Percentiles rank a stretch among this genome's conserved stretches.
Conservation (phyloP, 2,797 vertebrate species). For the Sebastes variabilis region DNA sequence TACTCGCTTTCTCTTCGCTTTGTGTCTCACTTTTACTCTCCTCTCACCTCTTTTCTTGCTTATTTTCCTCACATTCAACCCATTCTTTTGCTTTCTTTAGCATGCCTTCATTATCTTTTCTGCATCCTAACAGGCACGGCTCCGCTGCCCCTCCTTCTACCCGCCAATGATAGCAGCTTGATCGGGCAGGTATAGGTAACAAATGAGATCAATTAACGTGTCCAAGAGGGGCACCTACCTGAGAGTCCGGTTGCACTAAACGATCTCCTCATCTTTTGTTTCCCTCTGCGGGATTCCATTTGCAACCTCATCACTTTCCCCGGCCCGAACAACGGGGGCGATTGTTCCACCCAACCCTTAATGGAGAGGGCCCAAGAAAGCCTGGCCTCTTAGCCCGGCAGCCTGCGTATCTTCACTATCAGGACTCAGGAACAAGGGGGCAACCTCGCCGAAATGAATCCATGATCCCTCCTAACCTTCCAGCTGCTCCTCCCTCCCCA, state of each 20-base stretch:
- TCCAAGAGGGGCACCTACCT: conserved; percentile 90
- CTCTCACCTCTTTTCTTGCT: neutral
- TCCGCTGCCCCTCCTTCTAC: neutral
- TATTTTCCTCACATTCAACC: neutral
- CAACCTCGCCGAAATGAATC: conserved; percentile 80
- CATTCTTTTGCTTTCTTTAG: neutral
- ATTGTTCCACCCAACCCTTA: conserved; percentile 86
- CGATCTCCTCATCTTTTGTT: conserved; percentile 90
- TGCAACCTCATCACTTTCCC: conserved; percentile 82
- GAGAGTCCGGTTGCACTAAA: conserved; percentile 92
- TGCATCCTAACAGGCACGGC: neutral
- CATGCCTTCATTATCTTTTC: neutral
- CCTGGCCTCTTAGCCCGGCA: conserved; percentile 79
- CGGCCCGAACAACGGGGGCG: conserved; percentile 84
- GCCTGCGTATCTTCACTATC: conserved; percentile 88
- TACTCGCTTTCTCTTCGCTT: conserved; percentile 58
- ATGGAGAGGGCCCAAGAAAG: conserved; percentile 86
- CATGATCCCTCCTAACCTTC: conserved; percentile 35
- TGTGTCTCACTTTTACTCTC: conserved; percentile 19
- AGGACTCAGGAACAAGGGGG: conserved; percentile 59
- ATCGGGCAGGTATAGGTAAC: conserved; percentile 94
- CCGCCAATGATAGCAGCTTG: conserved; percentile 86
- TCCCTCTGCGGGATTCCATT: conserved; percentile 85
- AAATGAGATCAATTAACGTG: conserved; percentile 98
- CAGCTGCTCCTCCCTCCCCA: conserved; percentile 19